Base-by-base conservation (phyloP, 1,140 invertebrate genomes). In the Elysia chlorotica region DNA sequence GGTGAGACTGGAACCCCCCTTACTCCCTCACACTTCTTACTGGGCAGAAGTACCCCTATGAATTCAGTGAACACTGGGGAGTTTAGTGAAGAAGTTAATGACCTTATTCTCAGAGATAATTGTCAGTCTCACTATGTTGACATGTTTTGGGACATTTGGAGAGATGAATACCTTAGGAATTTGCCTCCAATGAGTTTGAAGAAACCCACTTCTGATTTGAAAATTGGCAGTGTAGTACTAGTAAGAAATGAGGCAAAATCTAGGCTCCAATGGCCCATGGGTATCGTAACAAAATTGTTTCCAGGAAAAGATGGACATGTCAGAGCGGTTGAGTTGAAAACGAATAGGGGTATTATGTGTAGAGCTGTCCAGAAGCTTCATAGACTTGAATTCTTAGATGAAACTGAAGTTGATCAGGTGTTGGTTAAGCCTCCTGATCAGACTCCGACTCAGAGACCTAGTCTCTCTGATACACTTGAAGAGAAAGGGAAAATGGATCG, bases 11-110 rank as follows among this genome's bases (percentile, higher is more conserved):
- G 30, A n/a, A 41, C 33, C 37, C 37, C 33, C 30, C 41, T 66
- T 33, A 66, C 37, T 10, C 65, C 65, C 23, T 66, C 4, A 23
- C 65, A 66, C 41, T 66, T 66, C 35, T n/a, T 66, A 3, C 19
- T 2, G 21, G 56, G 56, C 28, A 19, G 56, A 23, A 25, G 56
- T 6, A 23, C 56, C 10, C 56, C 56, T 25, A 23, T 66, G 25
- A 23, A 21, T 41, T 37, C 36, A 38, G 10, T 23, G 4, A 19
- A 66, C 0, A 41, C 2, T 31, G 25, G 5, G 25, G 65, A 66
- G 19, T 36, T 3, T 21, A 48, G n/a, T 36, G 17, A n/a, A 41
- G 23, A 17, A 14, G 25, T 41, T 23, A n/a, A 37, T 14, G 65
- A 38, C 35, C 3, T 41, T 4, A 0, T 23, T 0, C n/a, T 25